Evolutionary conservation across 2,113 vertebrate genomes (phyloP).

Genomic region (Toxostoma redivivum): DNA sequence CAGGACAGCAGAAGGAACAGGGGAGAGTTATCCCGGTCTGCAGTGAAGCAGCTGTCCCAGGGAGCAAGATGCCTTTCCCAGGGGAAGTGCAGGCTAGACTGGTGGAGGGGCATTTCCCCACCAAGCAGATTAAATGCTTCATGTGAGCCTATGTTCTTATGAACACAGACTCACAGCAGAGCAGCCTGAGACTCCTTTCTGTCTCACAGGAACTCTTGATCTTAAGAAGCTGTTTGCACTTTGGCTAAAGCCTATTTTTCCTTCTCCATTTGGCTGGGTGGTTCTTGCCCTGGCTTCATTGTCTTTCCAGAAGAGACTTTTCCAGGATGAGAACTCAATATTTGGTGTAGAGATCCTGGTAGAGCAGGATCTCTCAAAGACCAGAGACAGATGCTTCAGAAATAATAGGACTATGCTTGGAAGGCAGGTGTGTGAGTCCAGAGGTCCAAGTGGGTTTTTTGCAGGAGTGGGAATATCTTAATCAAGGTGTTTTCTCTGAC

Average conservation of each 20-base stretch:
- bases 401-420: background rate
- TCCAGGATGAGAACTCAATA: rapidly evolving
- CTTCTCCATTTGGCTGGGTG: background rate
- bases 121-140: background rate
- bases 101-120: background rate
- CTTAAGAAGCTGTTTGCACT: background rate
- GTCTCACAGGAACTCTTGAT: background rate
- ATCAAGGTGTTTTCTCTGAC: background rate
- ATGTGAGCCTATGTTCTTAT: too few relatives aligned
- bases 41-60: background rate
- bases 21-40: background rate
- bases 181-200: background rate
- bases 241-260: background rate
- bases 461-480: background rate
- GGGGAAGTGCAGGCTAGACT: background rate
- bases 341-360: background rate
- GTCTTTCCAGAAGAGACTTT: background rate
- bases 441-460: background rate
- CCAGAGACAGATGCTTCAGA: background rate
- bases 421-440: background rate
- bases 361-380: background rate
- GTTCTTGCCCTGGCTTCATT: background rate
- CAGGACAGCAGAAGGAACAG: background rate
- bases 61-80: background rate
- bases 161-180: background rate